Base-by-base conservation (phyloP, 2,797 vertebrate species). In the Bufotes viridis region DNA sequence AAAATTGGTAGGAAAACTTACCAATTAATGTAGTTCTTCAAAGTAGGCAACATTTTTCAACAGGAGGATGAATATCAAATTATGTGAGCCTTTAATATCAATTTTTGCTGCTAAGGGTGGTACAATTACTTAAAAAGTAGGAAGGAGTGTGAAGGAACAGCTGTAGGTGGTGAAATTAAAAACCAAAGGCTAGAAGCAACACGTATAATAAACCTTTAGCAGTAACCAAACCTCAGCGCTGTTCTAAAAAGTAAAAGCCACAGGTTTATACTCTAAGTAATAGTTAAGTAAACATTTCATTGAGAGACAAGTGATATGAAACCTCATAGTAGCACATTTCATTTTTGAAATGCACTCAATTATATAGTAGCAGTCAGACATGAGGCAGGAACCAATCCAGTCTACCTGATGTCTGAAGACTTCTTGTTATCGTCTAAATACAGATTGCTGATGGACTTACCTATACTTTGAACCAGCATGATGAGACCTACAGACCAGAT, bases 401-500 rank as follows among this genome's bases (percentile, higher is more conserved):
- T 42, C 63, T n/a, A 10, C n/a, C 22, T n/a, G 63, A 67, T 24
- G n/a, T 13, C 26, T 67, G 10, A 67, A 67, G 12, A 12, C 2
- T 34, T 67, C 2, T 34, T 67, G 9, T 13, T 11, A 67, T 34
- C 1, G 6, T 70, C 26, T 70, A 70, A 70, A 7, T 70, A 70
- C 2, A 74, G 29, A 74, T 42, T 34, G 29, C 4, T 58, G 5
- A 7, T 60, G 1, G 67, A 86, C 88, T 95, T 95, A 95, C 95
- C 95, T 95, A 91, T 90, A 89, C 89, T 90, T 91, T 93, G 91
- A 90, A 92, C 88, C 24, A 91, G 61, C 5, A 91, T 92, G 89
- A 94, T 92, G 91, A 94, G 91, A 91, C 87, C 92, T 91, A 95
- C 90, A 88, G 90, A 90, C 90, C 93, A 84, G 90, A 95, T 85